These are phyloP conservation scores for Hemibagrus guttatus DNA, from an alignment of 2,797 vertebrate species.

Conservation along the genomic window DNA sequence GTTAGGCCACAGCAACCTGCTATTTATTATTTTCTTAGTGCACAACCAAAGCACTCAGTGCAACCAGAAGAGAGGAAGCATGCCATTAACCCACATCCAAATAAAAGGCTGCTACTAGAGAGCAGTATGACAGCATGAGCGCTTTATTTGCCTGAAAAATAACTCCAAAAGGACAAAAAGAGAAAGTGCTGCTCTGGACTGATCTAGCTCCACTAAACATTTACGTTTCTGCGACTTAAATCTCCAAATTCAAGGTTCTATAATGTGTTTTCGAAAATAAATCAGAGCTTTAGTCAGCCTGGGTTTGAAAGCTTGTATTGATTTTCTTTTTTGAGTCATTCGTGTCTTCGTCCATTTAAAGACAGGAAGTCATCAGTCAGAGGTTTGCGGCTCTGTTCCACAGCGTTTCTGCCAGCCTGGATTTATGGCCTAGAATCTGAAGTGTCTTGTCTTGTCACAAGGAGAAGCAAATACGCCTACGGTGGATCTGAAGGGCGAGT, in stretches of 20 bases:
- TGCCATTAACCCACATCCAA: background rate
- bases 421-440: background rate
- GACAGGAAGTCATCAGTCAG: constrained; percentile 3
- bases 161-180: background rate
- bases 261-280: background rate
- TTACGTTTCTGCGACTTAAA: background rate
- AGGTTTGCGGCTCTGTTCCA: constrained; percentile 6
- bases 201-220: background rate
- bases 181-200: background rate
- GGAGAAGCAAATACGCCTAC: background rate
- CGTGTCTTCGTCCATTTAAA: background rate
- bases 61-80: background rate
- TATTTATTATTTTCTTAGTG: background rate
- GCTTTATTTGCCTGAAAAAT: background rate
- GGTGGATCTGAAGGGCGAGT: background rate
- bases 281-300: too few relatives aligned
- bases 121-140: background rate
- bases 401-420: background rate
- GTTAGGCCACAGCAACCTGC: background rate
- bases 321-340: background rate
- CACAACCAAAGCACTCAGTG: background rate
- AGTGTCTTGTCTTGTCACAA: background rate
- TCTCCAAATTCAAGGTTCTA: background rate
- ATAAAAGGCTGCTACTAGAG: background rate
- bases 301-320: background rate